Evolutionary conservation across 2,113 vertebrate genomes (phyloP).

Genomic region (Neoarius graeffei): DNA sequence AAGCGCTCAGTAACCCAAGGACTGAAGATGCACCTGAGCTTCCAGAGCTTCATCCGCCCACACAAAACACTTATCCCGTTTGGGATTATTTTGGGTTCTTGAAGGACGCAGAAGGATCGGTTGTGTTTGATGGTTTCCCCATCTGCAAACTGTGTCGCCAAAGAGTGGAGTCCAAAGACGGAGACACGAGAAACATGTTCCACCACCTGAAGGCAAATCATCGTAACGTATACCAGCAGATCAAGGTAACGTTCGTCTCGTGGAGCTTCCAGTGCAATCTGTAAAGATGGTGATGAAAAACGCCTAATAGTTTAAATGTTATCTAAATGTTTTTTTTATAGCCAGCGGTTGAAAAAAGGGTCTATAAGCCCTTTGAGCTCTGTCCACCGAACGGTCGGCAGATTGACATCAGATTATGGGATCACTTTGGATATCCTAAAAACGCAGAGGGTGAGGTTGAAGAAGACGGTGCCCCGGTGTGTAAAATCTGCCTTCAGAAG

Average conservation of each 20-base stretch:
- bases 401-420: slow-evolving; percentile 33
- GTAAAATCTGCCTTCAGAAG: slow-evolving; percentile 45
- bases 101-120: slow-evolving; percentile 25
- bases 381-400: slow-evolving; percentile 7
- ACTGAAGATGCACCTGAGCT: not conserved
- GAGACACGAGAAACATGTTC: slow-evolving; percentile 41
- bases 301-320: not conserved
- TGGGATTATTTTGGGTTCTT: slow-evolving; percentile 39
- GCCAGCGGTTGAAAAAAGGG: not conserved
- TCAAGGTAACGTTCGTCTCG: not conserved
- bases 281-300: not conserved
- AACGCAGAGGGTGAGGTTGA: slow-evolving; percentile 20
- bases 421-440: slow-evolving; percentile 47
- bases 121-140: slow-evolving; percentile 38
- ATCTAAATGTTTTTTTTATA: not conserved
- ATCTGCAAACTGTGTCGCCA: slow-evolving; percentile 38
- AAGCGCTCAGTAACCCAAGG: not conserved
- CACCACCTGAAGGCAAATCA: slow-evolving; percentile 35
- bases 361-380: slow-evolving; percentile 21
- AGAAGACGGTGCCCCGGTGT: slow-evolving; percentile 37
- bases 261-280: not conserved
- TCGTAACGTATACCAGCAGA: slow-evolving; percentile 33
- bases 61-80: not conserved
- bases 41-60: slow-evolving; percentile 26
- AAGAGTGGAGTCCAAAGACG: slow-evolving; percentile 33